Evolutionary conservation across 2,888 invertebrate genomes (phyloP), one percentile per base, ranked within the genome.

Genomic region (Ophion ventricosus): DNA sequence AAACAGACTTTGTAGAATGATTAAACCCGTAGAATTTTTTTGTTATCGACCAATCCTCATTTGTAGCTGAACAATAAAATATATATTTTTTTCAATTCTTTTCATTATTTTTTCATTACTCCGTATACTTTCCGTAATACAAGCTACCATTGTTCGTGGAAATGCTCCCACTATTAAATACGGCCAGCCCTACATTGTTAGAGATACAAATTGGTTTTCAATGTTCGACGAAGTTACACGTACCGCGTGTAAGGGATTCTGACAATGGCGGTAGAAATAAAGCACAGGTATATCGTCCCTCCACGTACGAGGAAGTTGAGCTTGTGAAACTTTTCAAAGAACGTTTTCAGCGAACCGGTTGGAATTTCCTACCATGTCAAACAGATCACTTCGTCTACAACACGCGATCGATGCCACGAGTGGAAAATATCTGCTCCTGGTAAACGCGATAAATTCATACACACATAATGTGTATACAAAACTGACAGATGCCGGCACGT

Each of bases 201-300:
- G 35, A 11, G 40, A 20, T 63, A 20, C 63, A 81, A 81, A 81
- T 75, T 81, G 70, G 75, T 81, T 81, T 75, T 63, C 80, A 81
- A 75, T 76, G 75, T 81, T 81, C 64, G 29, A 26, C 11, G 25
- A 59, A 75, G 70, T 64, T 70, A 56, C 20, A 35, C 40, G 49
- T 59, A 43, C 40, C 63, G 26, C 40, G 70, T 75, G 40, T 43
- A 70, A 81, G 40, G 29, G 59, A 66, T 43, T 77, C 43, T 43
- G 40, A 29, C 35, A 67, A 54, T 23, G 17, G 4, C 29, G 17
- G 14, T 59, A 43, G 23, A 35, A 54, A 49, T 63, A 4, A n/a
- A 11, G 7, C 11, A 54, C 10, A 25, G 7, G 5, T 64, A 66
- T 67, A 81, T 56, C 29, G 64, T 59, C 67, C 43, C 20, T 78